A percentile compares a stretch with the other conserved stretches of the same genome.
These are phyloP conservation scores for Bufo gargarizans DNA, from an alignment of 2,113 vertebrate species.

Conservation along the genomic window DNA sequence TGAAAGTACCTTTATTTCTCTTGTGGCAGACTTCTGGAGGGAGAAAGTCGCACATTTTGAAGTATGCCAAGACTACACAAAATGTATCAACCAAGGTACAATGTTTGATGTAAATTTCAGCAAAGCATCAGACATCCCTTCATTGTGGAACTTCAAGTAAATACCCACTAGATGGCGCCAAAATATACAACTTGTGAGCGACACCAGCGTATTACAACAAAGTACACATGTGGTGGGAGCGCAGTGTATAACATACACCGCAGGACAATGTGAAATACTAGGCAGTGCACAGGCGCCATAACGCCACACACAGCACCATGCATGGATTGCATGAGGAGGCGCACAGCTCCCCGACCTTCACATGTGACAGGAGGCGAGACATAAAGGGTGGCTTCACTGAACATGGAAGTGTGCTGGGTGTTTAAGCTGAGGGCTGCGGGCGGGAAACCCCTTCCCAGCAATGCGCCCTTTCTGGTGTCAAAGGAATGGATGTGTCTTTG, in stretches of 20 bases:
- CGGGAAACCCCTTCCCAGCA: neutral
- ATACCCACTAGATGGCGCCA: conserved; percentile 28
- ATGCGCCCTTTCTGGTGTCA: conserved; percentile 13
- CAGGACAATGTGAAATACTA: neutral
- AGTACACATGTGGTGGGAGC: neutral
- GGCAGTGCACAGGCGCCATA: neutral
- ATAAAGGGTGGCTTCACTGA: neutral
- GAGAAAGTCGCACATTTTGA: no score
- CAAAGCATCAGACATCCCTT: no score
- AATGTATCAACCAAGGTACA: no score
- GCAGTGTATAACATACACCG: neutral
- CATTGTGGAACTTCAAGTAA: neutral
- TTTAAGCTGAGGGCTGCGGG: neutral
- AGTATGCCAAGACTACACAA: no score
- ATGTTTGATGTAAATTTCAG: no score
- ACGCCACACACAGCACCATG: no score
- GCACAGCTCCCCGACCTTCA: neutral
- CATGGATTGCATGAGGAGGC: neutral
- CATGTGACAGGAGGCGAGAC: neutral
- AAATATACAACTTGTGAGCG: neutral
- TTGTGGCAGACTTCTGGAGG: no score
- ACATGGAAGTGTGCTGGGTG: neutral
- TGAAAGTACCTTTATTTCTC: no score
- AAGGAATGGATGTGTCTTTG: conserved; percentile 70
- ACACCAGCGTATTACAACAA: neutral